A percentile compares a stretch with the other conserved stretches of the same genome.
These are phyloP conservation scores for Heteractis magnifica DNA, from an alignment of 92 coral and sea anemone species.

Conservation along the genomic window DNA sequence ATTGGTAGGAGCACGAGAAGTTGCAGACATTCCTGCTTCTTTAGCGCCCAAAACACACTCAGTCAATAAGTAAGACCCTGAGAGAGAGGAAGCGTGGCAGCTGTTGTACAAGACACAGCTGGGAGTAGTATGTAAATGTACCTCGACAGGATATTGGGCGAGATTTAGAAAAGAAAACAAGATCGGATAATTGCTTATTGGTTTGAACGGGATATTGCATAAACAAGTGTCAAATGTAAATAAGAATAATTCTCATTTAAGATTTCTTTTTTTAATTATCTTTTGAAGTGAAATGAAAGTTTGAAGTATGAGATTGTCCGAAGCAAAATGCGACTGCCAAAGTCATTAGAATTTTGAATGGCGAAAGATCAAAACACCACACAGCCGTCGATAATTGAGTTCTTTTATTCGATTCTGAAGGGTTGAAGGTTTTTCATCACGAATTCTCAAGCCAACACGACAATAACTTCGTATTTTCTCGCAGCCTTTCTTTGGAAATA, in stretches of 20 bases:
- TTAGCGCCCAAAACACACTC: background rate
- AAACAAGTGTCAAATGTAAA: conserved; percentile 11
- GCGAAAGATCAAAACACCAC: background rate
- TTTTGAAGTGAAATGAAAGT: background rate
- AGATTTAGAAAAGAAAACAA: conserved; percentile 21
- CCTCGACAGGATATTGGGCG: conserved; percentile 19
- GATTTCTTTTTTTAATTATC: background rate
- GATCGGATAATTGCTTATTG: conserved; percentile 20
- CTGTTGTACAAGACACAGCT: conserved; percentile 11
- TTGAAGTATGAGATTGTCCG: background rate
- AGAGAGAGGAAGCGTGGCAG: background rate
- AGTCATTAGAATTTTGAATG: background rate
- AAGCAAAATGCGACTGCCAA: background rate
- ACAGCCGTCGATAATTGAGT: background rate
- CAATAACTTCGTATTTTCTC: background rate
- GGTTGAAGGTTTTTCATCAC: background rate
- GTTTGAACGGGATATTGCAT: conserved; percentile 8
- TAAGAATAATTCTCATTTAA: background rate
- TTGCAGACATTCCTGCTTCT: background rate
- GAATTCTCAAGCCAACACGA: background rate
- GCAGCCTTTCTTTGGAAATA: background rate
- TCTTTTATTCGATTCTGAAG: background rate
- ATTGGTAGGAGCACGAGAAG: background rate
- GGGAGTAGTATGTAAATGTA: conserved; percentile 17
- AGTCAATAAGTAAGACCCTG: background rate